Evolutionary conservation across 2,888 invertebrate species (phyloP).

Genomic region (Lasioglossum oenotherae): DNA sequence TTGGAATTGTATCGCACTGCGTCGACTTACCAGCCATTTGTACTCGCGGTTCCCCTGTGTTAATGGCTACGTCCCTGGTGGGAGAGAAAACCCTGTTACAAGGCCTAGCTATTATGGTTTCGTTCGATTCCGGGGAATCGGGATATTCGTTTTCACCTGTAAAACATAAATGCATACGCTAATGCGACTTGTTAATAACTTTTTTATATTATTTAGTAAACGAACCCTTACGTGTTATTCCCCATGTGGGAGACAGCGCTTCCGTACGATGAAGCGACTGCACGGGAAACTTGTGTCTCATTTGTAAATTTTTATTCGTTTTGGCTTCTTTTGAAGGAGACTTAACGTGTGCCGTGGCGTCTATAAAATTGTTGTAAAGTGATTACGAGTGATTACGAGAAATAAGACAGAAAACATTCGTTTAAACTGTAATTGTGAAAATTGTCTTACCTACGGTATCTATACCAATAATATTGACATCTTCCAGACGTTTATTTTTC

Average conservation of each 20-base stretch:
- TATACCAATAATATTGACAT: conserved; percentile 72
- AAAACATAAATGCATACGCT: not conserved
- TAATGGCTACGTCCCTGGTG: conserved; percentile 80
- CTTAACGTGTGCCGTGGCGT: conserved; percentile 74
- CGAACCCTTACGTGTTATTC: conserved; percentile 72
- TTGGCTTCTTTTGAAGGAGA: conserved; percentile 82
- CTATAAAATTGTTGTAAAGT: conserved; percentile 62
- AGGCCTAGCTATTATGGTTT: conserved; percentile 81
- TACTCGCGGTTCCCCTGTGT: conserved; percentile 75
- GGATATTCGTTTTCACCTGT: conserved; percentile 80
- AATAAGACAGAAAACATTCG: not conserved
- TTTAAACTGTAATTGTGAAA: not conserved
- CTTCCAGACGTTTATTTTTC: conserved; percentile 73
- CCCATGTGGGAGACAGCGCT: conserved; percentile 81
- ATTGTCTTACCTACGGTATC: conserved; percentile 80
- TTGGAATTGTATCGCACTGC: conserved; percentile 71
- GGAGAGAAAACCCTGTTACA: conserved; percentile 80
- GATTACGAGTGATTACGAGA: not conserved
- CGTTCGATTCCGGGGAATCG: conserved; percentile 83
- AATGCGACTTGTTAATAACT: not conserved
- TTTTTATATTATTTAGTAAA: not conserved
- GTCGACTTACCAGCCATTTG: conserved; percentile 68
- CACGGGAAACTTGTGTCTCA: conserved; percentile 78
- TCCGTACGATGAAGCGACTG: conserved; percentile 78
- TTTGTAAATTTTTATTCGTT: conserved; percentile 81